These are phyloP conservation scores for Drosophila murphyi DNA, from an alignment of 1,140 invertebrate species.

Conservation along the genomic window DNA sequence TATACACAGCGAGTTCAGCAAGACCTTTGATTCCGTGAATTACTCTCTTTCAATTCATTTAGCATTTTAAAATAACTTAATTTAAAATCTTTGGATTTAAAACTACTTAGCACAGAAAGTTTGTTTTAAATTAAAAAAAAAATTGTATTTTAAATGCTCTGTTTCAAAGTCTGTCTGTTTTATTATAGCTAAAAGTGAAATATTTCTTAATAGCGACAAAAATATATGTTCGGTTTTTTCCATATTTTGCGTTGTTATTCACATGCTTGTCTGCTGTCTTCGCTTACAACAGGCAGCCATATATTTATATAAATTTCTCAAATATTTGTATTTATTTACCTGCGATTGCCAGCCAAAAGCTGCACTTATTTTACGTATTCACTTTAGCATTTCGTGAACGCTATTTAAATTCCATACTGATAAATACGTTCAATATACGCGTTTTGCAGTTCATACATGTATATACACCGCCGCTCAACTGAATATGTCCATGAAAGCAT, in stretches of 20 bases:
- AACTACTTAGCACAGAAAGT: too few relatives aligned
- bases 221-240: not conserved
- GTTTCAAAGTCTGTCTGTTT: too few relatives aligned
- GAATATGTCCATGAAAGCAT: too few relatives aligned
- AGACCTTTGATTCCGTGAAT: too few relatives aligned
- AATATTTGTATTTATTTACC: constrained; percentile 47
- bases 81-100: too few relatives aligned
- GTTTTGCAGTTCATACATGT: constrained; percentile 7
- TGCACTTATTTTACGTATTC: constrained; percentile 19
- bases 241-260: not conserved
- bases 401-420: constrained; percentile 50
- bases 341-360: constrained; percentile 3
- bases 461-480: not conserved
- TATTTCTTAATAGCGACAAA: too few relatives aligned
- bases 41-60: too few relatives aligned
- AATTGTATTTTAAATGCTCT: too few relatives aligned
- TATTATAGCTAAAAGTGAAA: too few relatives aligned
- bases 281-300: not conserved
- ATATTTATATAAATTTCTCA: not conserved
- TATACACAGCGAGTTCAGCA: too few relatives aligned
- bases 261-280: not conserved
- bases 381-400: constrained; percentile 55
- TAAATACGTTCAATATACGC: constrained; percentile 10
- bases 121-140: too few relatives aligned
- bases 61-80: too few relatives aligned